These are phyloP conservation scores for Gila robusta DNA, from an alignment of 2,797 vertebrate genomes.

Conservation along the genomic window DNA sequence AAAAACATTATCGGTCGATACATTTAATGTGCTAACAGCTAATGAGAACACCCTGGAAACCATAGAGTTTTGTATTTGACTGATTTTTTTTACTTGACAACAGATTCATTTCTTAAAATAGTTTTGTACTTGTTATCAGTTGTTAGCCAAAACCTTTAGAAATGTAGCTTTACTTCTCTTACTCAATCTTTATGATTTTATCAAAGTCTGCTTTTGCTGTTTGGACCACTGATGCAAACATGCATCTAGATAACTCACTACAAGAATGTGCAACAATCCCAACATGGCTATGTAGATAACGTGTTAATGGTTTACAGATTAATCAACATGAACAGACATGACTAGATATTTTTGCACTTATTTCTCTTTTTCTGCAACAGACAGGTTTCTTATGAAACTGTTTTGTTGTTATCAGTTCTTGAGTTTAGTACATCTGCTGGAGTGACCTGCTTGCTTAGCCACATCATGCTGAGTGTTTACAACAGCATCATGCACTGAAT, in stretches of 20 bases:
- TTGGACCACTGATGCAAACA: neutral
- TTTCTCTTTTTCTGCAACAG: slow-evolving; percentile 4
- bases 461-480: slow-evolving; percentile 1
- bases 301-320: neutral
- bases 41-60: neutral
- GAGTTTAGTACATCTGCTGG: neutral
- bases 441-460: neutral
- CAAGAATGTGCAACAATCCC: slow-evolving; percentile 2
- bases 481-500: neutral
- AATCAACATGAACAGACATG: slow-evolving; percentile 10
- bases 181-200: neutral
- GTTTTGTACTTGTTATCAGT: neutral
- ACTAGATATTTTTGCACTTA: slow-evolving; percentile 1
- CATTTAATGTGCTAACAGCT: neutral
- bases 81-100: too few relatives aligned
- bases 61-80: neutral
- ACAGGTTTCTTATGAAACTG: slow-evolving; percentile 22
- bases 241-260: neutral
- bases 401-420: slow-evolving; percentile 29
- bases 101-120: neutral
- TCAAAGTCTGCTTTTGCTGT: neutral
- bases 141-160: neutral
- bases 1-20: neutral
- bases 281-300: neutral
- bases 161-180: neutral